These are phyloP conservation scores for Amiota minor DNA, from an alignment of 2,888 invertebrate species.

Conservation along the genomic window DNA sequence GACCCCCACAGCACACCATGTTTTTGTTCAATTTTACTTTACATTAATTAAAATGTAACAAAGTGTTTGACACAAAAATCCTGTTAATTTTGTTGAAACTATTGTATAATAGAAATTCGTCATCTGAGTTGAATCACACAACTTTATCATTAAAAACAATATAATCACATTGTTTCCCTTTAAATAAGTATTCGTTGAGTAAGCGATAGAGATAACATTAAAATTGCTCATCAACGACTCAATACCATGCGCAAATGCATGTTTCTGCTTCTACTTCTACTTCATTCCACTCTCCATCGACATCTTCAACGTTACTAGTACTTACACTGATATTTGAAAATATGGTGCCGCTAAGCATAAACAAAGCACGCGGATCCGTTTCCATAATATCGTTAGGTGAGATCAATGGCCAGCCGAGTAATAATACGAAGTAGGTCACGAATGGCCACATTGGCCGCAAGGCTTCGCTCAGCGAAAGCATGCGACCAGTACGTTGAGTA, in stretches of 20 bases:
- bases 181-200: not conserved
- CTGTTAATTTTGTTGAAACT: too few relatives aligned
- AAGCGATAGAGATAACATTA: not conserved
- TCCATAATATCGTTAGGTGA: slow-evolving; percentile 89
- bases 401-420: slow-evolving; percentile 85
- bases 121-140: too few relatives aligned
- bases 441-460: slow-evolving; percentile 90
- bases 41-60: not conserved
- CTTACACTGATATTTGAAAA: slow-evolving; percentile 98
- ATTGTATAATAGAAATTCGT: too few relatives aligned
- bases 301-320: slow-evolving; percentile 57
- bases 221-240: too few relatives aligned
- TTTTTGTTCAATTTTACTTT: not conserved
- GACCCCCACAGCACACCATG: slow-evolving; percentile 59
- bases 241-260: too few relatives aligned
- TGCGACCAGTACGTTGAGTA: slow-evolving; percentile 88
- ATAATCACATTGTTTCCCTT: not conserved
- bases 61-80: not conserved
- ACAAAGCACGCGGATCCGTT: slow-evolving; percentile 88
- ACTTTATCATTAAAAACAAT: too few relatives aligned
- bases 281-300: too few relatives aligned
- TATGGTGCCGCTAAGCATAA: slow-evolving; percentile 91
- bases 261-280: too few relatives aligned
- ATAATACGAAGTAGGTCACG: slow-evolving; percentile 81
- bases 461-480: slow-evolving; percentile 86